Evolutionary conservation across 2,113 vertebrate species (phyloP).

Genomic region (Ciconia maguari): DNA sequence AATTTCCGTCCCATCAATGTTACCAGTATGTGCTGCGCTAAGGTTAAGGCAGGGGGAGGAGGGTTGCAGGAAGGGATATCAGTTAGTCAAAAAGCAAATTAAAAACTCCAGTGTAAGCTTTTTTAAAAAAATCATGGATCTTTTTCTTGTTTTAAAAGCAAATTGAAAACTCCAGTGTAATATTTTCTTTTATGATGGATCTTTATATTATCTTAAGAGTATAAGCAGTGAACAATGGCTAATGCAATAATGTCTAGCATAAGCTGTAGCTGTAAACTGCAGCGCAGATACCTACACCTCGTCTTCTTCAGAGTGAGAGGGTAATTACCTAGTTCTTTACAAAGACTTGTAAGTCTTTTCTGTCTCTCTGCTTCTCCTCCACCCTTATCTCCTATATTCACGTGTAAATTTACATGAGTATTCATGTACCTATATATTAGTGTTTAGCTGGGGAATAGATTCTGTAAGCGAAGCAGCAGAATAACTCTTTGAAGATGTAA

Average conservation of each 20-base stretch:
- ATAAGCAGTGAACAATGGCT: too few species aligned
- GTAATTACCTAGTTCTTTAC: background rate
- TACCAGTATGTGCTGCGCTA: background rate
- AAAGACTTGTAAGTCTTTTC: background rate
- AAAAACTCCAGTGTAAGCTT: background rate
- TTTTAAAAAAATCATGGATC: background rate
- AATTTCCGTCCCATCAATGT: background rate
- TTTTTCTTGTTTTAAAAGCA: background rate
- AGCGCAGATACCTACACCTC: background rate
- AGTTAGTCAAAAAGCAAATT: background rate
- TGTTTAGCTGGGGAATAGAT: background rate
- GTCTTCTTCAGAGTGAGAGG: background rate
- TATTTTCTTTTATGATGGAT: background rate
- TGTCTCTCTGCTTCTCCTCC: background rate
- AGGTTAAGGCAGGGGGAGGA: background rate
- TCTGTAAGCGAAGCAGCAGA: background rate
- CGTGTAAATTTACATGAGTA: background rate
- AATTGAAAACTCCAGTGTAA: background rate
- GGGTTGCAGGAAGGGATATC: background rate
- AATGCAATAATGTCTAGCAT: fast-evolving
- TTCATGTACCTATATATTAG: background rate
- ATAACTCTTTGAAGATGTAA: background rate
- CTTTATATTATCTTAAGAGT: background rate
- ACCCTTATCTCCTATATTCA: background rate
- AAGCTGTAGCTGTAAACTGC: background rate